Conservation (phyloP, 2,797 vertebrate species). For the Galagoides demidoff region DNA sequence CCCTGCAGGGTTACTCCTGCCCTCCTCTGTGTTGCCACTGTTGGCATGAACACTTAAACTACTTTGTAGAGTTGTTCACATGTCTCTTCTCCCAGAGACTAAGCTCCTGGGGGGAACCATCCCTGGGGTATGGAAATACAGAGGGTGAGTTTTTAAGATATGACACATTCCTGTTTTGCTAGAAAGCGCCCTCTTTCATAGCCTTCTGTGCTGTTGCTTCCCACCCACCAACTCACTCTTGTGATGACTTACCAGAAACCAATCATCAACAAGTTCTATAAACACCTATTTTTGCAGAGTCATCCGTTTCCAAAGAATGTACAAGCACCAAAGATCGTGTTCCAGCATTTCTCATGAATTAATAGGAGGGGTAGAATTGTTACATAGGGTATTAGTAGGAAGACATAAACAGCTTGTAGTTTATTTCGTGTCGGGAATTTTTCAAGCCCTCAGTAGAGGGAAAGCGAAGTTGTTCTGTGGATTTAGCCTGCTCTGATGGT, state of each 20-base stretch:
- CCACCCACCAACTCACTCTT: background rate
- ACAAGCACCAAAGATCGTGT: background rate
- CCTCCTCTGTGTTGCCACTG: background rate
- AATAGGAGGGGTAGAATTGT: background rate
- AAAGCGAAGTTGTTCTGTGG: background rate
- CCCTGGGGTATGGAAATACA: background rate
- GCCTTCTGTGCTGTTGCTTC: background rate
- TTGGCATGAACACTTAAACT: background rate
- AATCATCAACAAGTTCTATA: background rate
- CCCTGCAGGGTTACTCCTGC: background rate
- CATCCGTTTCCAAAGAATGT: slow-evolving; percentile 6
- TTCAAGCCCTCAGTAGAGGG: background rate
- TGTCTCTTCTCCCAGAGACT: background rate
- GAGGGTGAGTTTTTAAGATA: background rate
- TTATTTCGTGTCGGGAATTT: background rate
- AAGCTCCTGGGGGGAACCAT: background rate
- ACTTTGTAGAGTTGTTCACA: background rate
- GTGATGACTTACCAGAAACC: background rate
- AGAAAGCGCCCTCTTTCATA: background rate
- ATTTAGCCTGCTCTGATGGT: background rate
- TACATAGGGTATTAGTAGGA: background rate
- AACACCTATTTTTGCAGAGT: slow-evolving; percentile 27
- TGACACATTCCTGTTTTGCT: background rate
- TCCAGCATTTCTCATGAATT: background rate
- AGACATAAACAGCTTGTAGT: background rate